Conservation (phyloP, 1,140 invertebrate genomes). For the Anthonomus grandis region DNA sequence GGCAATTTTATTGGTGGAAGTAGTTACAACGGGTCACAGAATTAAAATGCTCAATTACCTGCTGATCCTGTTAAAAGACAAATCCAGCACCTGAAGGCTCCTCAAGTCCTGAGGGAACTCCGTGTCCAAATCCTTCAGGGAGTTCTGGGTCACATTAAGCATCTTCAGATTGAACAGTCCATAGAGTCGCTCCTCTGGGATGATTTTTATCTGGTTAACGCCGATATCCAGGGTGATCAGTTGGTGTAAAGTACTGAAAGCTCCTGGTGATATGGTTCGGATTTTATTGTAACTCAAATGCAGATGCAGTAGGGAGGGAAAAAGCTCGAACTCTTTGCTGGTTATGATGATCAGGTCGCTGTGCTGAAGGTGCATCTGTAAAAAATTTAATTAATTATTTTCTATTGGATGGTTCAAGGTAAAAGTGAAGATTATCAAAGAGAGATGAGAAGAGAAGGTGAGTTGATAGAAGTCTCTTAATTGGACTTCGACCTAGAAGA, state of each 20-base stretch:
- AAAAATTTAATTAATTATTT: constrained; percentile 1
- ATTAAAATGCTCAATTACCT: constrained; percentile 11
- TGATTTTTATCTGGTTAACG: constrained; percentile 75
- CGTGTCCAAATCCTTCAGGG: constrained; percentile 75
- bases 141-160: constrained; percentile 81
- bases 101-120: constrained; percentile 77
- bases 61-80: constrained; percentile 71
- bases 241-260: constrained; percentile 72
- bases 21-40: too few species aligned
- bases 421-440: too few species aligned
- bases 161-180: constrained; percentile 68
- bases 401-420: neutral
- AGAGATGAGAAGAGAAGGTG: too few species aligned
- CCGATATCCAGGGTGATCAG: constrained; percentile 80
- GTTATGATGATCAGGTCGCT: constrained; percentile 84
- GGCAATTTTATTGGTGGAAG: too few species aligned
- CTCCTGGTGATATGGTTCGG: constrained; percentile 76
- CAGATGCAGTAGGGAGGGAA: constrained; percentile 72
- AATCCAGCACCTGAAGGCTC: constrained; percentile 72
- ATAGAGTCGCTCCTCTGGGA: constrained; percentile 80
- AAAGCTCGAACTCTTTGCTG: constrained; percentile 84
- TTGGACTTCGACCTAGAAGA: too few species aligned
- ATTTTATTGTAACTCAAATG: constrained; percentile 74
- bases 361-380: constrained; percentile 64
- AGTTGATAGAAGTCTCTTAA: too few species aligned